A percentile compares a stretch with the other conserved stretches of the same genome.
Conservation (phyloP, 2,888 invertebrate genomes). For the Epiblema foenella region DNA sequence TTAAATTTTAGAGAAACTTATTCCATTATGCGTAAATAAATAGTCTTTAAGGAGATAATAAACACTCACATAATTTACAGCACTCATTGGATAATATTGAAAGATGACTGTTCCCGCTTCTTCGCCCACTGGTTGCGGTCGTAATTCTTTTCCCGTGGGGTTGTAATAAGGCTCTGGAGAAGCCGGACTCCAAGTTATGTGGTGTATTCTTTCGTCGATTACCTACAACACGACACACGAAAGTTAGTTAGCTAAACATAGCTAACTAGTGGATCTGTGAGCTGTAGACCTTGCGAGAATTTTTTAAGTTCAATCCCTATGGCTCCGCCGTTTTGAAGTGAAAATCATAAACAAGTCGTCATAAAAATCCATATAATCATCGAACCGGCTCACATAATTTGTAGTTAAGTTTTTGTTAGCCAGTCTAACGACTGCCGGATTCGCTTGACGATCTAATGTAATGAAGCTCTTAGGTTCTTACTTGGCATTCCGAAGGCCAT, state of each 20-base stretch:
- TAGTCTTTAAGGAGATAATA: not conserved
- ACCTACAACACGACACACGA: conserved; percentile 83
- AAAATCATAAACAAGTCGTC: no score
- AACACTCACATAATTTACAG: conserved; percentile 93
- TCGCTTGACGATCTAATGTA: not conserved
- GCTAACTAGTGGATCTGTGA: not conserved
- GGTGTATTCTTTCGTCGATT: conserved; percentile 91
- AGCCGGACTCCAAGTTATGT: conserved; percentile 89
- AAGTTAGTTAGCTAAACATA: not conserved
- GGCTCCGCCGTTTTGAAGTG: no score
- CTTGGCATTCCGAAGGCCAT: conserved; percentile 96
- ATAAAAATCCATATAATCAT: no score
- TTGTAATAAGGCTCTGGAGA: conserved; percentile 93
- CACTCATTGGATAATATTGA: conserved; percentile 93
- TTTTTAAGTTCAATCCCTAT: no score
- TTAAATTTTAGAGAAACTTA: no score
- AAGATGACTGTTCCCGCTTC: conserved; percentile 93
- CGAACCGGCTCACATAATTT: no score
- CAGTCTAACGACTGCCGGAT: no score
- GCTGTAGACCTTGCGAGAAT: no score
- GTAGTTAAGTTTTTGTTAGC: no score
- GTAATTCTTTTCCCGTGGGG: conserved; percentile 90
- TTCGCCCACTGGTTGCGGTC: conserved; percentile 94
- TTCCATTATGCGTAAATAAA: no score
- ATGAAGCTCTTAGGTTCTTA: conserved; percentile 57